Percentiles rank a stretch among this genome's conserved stretches.
phyloP scores from a whole-genome alignment of 2,113 vertebrate genomes.

The Australoheros scitulus region DNA sequence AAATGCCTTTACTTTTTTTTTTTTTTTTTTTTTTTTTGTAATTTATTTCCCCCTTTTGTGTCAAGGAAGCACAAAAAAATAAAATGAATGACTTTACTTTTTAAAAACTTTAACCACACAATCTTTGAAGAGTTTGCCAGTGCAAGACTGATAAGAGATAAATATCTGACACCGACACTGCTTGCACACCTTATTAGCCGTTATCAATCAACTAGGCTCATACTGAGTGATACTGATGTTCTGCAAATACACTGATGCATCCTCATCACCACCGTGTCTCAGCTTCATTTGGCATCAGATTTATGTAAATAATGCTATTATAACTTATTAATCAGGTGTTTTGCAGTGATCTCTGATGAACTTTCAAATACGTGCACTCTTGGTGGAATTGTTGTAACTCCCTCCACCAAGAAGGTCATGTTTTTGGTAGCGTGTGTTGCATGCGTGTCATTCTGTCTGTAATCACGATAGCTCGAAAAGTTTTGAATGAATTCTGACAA shows the following conservation, averaged over 20 bases:
- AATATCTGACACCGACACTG: background rate
- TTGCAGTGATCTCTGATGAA: background rate
- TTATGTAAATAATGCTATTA: too few species aligned
- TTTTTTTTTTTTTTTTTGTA: background rate
- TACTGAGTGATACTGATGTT: background rate
- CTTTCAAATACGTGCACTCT: background rate
- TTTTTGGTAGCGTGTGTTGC: too few species aligned
- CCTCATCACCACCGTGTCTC: background rate
- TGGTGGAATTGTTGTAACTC: background rate
- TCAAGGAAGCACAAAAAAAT: background rate
- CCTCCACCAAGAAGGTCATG: too few species aligned
- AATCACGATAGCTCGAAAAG: too few species aligned
- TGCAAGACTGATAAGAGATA: background rate
- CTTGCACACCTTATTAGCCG: background rate
- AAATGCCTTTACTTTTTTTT: background rate
- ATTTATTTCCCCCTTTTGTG: background rate
- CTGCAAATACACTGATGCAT: background rate
- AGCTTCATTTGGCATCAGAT: background rate
- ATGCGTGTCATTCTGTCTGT: too few species aligned
- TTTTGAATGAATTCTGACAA: too few species aligned
- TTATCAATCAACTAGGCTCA: background rate
- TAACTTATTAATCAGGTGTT: background rate
- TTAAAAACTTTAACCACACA: too few species aligned
- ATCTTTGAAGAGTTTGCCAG: too few species aligned
- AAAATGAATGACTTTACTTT: background rate